Conservation (phyloP, 1,140 invertebrate species). For the Fopius arisanus region DNA sequence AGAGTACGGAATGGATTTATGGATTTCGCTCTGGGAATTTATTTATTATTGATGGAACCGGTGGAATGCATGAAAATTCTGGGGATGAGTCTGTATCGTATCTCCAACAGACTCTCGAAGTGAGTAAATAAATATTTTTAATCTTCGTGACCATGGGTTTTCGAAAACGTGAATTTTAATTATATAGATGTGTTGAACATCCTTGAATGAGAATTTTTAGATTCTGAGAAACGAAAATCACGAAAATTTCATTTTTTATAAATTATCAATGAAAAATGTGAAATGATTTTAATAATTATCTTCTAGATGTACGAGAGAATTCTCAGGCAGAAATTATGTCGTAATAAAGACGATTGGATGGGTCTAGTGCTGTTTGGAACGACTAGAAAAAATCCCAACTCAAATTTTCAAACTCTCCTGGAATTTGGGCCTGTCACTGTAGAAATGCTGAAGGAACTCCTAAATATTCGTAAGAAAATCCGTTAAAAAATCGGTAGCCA, state of each 20-base stretch:
- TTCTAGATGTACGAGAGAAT: conserved; percentile 28
- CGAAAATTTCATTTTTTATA: not conserved
- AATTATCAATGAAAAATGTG: conserved; percentile 35
- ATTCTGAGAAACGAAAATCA: too few species aligned
- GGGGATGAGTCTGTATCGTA: not conserved
- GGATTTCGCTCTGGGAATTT: conserved; percentile 36
- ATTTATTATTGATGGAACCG: conserved; percentile 41
- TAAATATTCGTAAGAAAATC: conserved; percentile 33
- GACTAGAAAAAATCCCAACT: conserved; percentile 26
- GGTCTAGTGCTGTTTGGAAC: conserved; percentile 43
- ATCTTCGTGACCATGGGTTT: too few species aligned
- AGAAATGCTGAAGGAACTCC: conserved; percentile 26
- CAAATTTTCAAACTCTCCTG: conserved; percentile 11
- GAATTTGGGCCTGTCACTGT: conserved; percentile 28
- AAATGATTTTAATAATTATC: not conserved
- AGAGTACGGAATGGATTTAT: conserved; percentile 12
- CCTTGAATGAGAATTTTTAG: too few species aligned
- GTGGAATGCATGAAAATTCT: conserved; percentile 38
- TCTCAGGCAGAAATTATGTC: conserved; percentile 39
- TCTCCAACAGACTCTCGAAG: conserved; percentile 36
- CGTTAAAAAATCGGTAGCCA: too few species aligned
- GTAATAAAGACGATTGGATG: conserved; percentile 45
- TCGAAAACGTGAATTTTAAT: too few species aligned
- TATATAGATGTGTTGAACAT: too few species aligned
- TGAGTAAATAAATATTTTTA: too few species aligned